phyloP scores from a whole-genome alignment of 2,113 vertebrate genomes.

The Trinectes maculatus region DNA sequence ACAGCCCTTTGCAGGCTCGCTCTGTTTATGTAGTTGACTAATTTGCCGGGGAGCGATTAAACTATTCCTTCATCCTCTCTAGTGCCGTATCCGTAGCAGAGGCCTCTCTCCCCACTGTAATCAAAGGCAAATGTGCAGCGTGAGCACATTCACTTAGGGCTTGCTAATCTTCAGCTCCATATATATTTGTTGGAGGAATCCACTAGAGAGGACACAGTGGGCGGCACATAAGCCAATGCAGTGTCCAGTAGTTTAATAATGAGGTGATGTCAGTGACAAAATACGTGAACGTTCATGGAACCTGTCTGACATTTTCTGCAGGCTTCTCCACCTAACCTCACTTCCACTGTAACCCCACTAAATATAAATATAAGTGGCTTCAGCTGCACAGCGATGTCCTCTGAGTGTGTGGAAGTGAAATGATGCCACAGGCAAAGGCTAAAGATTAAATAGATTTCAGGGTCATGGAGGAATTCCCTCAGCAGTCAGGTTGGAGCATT shows the following conservation, averaged over 20 bases:
- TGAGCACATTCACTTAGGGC: slow-evolving; percentile 60
- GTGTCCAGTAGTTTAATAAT: slow-evolving; percentile 21
- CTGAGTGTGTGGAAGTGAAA: slow-evolving; percentile 53
- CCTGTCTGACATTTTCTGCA: slow-evolving; percentile 32
- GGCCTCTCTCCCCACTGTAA: slow-evolving; percentile 42
- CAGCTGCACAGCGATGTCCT: slow-evolving; percentile 31
- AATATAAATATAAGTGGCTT: slow-evolving; percentile 25
- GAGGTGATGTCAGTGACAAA: slow-evolving; percentile 8
- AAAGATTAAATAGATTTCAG: slow-evolving; percentile 39
- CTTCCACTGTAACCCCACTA: slow-evolving; percentile 28
- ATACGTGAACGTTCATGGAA: not conserved
- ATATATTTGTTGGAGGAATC: slow-evolving; percentile 31
- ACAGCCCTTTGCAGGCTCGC: slow-evolving; percentile 31
- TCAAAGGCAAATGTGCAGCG: slow-evolving; percentile 66
- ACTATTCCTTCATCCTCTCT: slow-evolving; percentile 39
- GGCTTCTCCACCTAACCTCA: not conserved
- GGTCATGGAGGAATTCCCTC: slow-evolving; percentile 23
- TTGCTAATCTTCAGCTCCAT: slow-evolving; percentile 57
- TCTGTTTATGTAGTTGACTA: slow-evolving; percentile 29
- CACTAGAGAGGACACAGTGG: slow-evolving; percentile 16
- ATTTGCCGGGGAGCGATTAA: slow-evolving; percentile 48
- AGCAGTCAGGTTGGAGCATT: slow-evolving; percentile 13
- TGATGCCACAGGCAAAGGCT: slow-evolving; percentile 27
- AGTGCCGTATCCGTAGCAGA: slow-evolving; percentile 32
- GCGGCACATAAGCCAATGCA: not conserved